A percentile compares a stretch with the other conserved stretches of the same genome.
These are phyloP conservation scores for Tauraco erythrolophus DNA, from an alignment of 2,113 vertebrate species.

Conservation along the genomic window DNA sequence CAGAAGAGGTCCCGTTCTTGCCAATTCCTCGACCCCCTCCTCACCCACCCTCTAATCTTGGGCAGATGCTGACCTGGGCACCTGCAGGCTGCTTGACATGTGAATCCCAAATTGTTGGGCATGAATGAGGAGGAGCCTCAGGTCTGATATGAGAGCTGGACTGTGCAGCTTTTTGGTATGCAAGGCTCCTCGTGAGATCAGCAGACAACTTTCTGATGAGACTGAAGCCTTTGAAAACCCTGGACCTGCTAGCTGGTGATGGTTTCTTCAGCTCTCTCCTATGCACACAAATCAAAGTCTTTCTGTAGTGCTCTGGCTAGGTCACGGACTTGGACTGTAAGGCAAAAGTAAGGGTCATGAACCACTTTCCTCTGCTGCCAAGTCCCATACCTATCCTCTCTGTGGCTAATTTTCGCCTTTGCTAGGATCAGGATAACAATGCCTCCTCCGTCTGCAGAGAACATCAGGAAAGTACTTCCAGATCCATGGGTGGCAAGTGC, in stretches of 20 bases:
- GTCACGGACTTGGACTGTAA: background rate
- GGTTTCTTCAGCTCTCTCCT: background rate
- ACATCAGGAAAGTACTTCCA: background rate
- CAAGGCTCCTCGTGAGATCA: background rate
- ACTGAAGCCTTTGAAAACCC: background rate
- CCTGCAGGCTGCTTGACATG: background rate
- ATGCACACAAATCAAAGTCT: background rate
- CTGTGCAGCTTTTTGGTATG: background rate
- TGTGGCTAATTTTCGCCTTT: background rate
- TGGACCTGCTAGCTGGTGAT: background rate
- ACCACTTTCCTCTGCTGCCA: background rate
- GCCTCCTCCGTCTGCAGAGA: background rate
- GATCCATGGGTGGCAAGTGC: background rate
- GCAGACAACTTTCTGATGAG: background rate
- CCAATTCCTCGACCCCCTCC: background rate
- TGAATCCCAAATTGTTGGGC: background rate
- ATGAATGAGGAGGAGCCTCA: background rate
- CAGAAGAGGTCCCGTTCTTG: background rate
- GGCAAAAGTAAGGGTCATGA: background rate
- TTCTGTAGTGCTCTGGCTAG: background rate
- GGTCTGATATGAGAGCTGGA: background rate
- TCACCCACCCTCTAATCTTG: background rate
- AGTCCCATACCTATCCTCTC: background rate
- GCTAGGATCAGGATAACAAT: background rate
- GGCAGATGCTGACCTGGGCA: background rate